Evolutionary conservation across 2,888 invertebrate species (phyloP), one percentile per base, ranked within the genome.

Genomic region (Anthophora plumipes): DNA sequence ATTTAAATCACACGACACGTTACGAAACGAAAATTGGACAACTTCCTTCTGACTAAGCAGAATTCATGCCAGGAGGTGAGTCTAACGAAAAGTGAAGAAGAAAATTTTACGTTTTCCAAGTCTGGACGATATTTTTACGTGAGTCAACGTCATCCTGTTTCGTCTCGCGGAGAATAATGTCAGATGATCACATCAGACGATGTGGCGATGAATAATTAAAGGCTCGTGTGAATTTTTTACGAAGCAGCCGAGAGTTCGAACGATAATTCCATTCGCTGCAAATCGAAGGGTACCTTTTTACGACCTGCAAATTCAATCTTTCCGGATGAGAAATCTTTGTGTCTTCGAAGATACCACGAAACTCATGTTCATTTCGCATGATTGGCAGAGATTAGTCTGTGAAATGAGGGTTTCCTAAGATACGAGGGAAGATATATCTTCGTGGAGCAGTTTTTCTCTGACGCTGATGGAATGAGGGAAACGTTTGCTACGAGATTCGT

Each of bases 191-290:
- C 70, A 54, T 63, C 64, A 43, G 54, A 41, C 70, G 48, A 25
- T 25, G 22, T 60, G 50, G 2, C 31, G 31, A 73, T 85, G 83
- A 85, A 83, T 80, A 85, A 81, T 54, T 71, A 74, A 77, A 43
- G 31, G 31, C 31, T 3, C 31, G 37, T 67, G 59, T 85, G 67
- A 83, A 83, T 83, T 55, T 77, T 70, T 78, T 78, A 85, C 70
- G 75, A 78, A 52, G 14, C 54, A 57, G 8, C 46, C 22, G 60
- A 60, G n/a, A 46, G 39, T 43, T 50, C 48, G 50, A 9, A 46
- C 14, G 11, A 63, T 63, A 70, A 70, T 70, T 63, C 17, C n/a
- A 39, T 54, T 46, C 20, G 67, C 22, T 41, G 12, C 11, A 11
- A 7, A 59, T 37, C 55, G 31, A 57, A 57, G 9, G 55, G 0